Evolutionary conservation across 2,888 invertebrate species (phyloP), one percentile per base, ranked within the genome.

Genomic region (Pyrochroa serraticornis): DNA sequence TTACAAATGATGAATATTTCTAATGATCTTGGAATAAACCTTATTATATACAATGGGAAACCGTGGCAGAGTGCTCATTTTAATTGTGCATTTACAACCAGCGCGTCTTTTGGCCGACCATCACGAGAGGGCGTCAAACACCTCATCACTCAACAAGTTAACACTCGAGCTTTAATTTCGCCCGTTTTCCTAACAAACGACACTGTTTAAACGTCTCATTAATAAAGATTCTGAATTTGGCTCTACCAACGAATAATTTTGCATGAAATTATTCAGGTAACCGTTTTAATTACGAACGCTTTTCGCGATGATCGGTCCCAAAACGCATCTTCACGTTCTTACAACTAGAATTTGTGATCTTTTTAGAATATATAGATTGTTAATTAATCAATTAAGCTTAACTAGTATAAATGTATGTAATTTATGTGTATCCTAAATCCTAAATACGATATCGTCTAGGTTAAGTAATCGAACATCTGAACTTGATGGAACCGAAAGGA

Each of bases 291-390:
- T 22, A 22, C 2, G 3, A 5, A 5, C 22, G 22, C 22, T 22
- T 22, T 5, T 22, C 22, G 22, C 22, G 22, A 22, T 22, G 22
- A 22, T 22, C 22, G 22, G 22, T n/a, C 22, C 22, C 22, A 22
- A 22, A 22, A 22, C 22, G 22, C 22, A 22, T 9, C 41, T 8
- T 36, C 22, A 36, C n/a, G 6, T 33, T 5, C 46, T 49, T 51
- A 49, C 37, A 38, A 49, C 42, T 57, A 57, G 51, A 58, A 52
- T 45, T 49, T 50, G 50, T 44, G 45, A 51, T 42, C n/a, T 44
- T 33, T 57, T 58, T 52, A 52, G 51, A 51, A 52, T 52, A 58
- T 58, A 48, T 47, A 51, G 46, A 51, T 57, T 36, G 47, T 49
- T 49, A 44, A 39, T 38, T 51, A 43, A 47, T 33, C 44, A 42